These are phyloP conservation scores for Pyrocoelia pectoralis DNA, from an alignment of 2,888 invertebrate species.

Conservation along the genomic window DNA sequence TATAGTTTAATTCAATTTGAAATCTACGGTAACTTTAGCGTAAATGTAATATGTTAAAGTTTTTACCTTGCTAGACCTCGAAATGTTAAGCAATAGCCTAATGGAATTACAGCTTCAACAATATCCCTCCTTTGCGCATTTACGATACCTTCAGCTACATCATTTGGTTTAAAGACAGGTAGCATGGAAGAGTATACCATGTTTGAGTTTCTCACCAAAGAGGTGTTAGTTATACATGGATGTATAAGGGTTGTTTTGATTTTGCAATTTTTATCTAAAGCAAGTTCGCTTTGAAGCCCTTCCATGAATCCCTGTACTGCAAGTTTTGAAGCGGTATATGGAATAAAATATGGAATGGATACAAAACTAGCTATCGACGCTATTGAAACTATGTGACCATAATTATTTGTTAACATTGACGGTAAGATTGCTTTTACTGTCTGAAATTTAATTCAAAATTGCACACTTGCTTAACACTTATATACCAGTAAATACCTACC, in stretches of 20 bases:
- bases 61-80: no score
- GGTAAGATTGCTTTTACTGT: background rate
- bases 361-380: background rate
- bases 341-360: background rate
- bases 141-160: background rate
- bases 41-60: no score
- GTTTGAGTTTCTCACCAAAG: background rate
- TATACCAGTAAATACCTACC: conserved; percentile 67
- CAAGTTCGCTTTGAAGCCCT: background rate
- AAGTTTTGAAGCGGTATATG: background rate
- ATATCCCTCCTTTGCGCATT: no score
- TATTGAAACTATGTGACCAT: background rate
- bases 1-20: no score
- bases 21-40: no score
- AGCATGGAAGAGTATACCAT: background rate
- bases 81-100: no score
- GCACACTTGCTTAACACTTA: no score
- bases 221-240: background rate
- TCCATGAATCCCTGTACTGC: background rate
- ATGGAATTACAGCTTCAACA: no score
- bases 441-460: no score
- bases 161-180: background rate
- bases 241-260: background rate
- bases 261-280: background rate
- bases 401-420: background rate